phyloP scores from a whole-genome alignment of 2,888 invertebrate species.

The Phortica okadai region DNA sequence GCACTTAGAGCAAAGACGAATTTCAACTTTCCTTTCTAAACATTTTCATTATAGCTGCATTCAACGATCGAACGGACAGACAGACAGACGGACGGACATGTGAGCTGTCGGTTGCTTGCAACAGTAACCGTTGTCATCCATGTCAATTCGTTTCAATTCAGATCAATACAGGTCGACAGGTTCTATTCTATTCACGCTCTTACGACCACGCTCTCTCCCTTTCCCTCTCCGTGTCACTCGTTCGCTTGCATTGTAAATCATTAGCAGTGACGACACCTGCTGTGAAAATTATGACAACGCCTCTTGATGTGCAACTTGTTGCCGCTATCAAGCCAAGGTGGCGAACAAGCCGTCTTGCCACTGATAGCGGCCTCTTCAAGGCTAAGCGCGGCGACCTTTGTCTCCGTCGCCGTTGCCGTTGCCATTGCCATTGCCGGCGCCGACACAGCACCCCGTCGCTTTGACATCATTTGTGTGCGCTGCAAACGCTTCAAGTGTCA shows the following conservation, averaged over 20 bases:
- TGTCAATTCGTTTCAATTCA: constrained; percentile 14
- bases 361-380: constrained; percentile 50
- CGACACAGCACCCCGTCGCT: constrained; percentile 55
- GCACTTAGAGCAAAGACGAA: neutral
- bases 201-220: constrained; percentile 21
- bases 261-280: constrained; percentile 72
- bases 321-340: constrained; percentile 68
- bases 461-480: constrained; percentile 53
- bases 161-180: neutral
- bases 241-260: constrained; percentile 58
- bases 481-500: constrained; percentile 43
- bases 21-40: neutral
- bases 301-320: constrained; percentile 70
- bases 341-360: constrained; percentile 64
- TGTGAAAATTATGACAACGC: constrained; percentile 75
- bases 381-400: neutral
- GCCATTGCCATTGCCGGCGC: neutral
- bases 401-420: constrained; percentile 8
- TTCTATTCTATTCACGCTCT: neutral
- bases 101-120: neutral
- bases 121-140: constrained; percentile 27
- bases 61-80: constrained; percentile 12
- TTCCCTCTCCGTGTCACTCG: constrained; percentile 19
- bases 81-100: neutral
- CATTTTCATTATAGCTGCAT: constrained; percentile 3